Base-by-base conservation (phyloP, 2,888 invertebrate species). In the Acanthosepion pharaonis region DNA sequence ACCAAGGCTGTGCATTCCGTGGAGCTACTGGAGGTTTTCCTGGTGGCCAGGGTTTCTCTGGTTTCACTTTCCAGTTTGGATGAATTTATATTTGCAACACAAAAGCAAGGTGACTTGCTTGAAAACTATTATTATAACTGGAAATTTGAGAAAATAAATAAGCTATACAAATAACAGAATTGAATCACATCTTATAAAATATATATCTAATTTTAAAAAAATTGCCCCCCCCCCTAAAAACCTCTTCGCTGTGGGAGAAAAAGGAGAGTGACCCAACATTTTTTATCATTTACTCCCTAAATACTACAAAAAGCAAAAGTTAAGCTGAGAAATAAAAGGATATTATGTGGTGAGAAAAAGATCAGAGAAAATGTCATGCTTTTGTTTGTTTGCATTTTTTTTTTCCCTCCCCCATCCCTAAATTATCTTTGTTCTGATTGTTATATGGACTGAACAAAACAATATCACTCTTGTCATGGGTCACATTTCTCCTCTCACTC, bases 1-100 rank as follows among this genome's bases (percentile, higher is more conserved):
- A 97, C 55, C 97, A 96, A 15, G 95, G 96, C 94, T 95, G 95
- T 94, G 93, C 96, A 59, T 95, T 95, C 20, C 96, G 96, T 53
- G 96, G 96, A 48, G 95, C 96, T 94, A 95, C 96, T 91, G 95
- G 96, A 96, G 98, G 98, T 93, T 78, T 78, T n/a, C 78, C 78
- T 78, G 98, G 98, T 48, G 96, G 96, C 33, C 97, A 97, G 78
- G 95, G 97, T 64, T 98, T 98, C 0, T 98, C 98, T 33, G 98
- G 98, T 94, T 98, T 98, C 97, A 98, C 98, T 95, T 98, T 98
- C 98, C 98, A 98, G 96, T 98, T 98, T 97, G 98, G 98, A 94
- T 96, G 95, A 96, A 64, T 48, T 94, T 95, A 64, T 95, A n/a
- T 94, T 93, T 42, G 20, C 55, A 25, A 55, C 48, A 18, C 91